Evolutionary conservation across 1,140 invertebrate species (phyloP).

Genomic region (Drosophila leontia): DNA sequence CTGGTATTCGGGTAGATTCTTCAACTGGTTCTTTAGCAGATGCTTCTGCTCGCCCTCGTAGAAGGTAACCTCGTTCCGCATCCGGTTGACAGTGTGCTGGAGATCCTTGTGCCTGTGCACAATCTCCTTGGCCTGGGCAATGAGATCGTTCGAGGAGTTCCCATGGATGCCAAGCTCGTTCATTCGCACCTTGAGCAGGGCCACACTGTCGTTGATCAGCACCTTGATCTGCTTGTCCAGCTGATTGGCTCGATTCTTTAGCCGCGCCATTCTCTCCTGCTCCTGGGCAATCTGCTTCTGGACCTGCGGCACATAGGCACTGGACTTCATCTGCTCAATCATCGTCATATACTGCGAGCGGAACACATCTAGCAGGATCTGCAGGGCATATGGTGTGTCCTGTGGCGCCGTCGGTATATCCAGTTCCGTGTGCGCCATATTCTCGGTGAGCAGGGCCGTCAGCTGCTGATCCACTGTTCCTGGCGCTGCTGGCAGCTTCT

Average conservation of each 20-base stretch:
- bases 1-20: conserved; percentile 87
- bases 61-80: conserved; percentile 91
- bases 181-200: conserved; percentile 94
- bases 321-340: conserved; percentile 92
- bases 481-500: conserved; percentile 92
- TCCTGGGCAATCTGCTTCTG: conserved; percentile 92
- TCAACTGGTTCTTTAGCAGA: conserved; percentile 86
- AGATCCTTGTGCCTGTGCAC: conserved; percentile 95
- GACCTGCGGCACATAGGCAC: conserved; percentile 90
- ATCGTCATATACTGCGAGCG: conserved; percentile 93
- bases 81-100: conserved; percentile 92
- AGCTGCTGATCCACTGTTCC: conserved; percentile 96
- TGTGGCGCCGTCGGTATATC: conserved; percentile 91
- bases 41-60: conserved; percentile 89
- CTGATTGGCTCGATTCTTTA: conserved; percentile 92
- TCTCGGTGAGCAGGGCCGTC: conserved; percentile 89
- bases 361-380: conserved; percentile 93
- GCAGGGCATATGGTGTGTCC: conserved; percentile 93
- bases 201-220: conserved; percentile 96
- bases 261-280: conserved; percentile 92
- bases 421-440: conserved; percentile 91
- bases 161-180: conserved; percentile 95
- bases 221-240: conserved; percentile 96
- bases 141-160: conserved; percentile 92
- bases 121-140: conserved; percentile 96